Evolutionary conservation across 2,113 vertebrate species (phyloP), one percentile per base, ranked within the genome.

Genomic region (Drymodes brunneopygia): DNA sequence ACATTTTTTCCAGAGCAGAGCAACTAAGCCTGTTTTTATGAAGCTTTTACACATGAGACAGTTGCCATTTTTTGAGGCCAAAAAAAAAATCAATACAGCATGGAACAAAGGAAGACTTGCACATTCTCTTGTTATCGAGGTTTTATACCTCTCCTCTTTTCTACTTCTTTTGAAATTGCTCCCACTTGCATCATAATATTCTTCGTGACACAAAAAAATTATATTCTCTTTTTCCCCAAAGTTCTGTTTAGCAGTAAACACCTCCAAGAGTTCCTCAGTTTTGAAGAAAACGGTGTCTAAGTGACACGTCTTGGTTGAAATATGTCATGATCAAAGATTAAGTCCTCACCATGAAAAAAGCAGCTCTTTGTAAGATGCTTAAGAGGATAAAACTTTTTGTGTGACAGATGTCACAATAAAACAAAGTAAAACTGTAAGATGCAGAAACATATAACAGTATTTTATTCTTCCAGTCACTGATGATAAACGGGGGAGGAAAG

Each of bases 331-430:
- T 90, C 91, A 93, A 95, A 91, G 82, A 84, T 91, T 95, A 92
- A 85, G 50, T 56, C 80, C 81, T 91, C 71, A 66, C 65, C 60
- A 45, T 22, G 79, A 90, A 92, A 93, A 92, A 92, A 47, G 25
- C 70, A 92, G 48, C 78, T 90, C 73, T 91, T 93, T 81, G 61
- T 72, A 88, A 94, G 86, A 84, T 88, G 79, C 57, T 95, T 90
- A 88, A 69, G 87, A 95, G 57, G 69, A 96, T 91, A 94, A 95
- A 95, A 92, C 75, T 91, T 91, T 88, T 88, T 95, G 77, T 35
- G 54, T 74, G 87, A 92, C 82, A 94, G 62, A 85, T 97, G 88
- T 87, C 93, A 91, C 81, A 96, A 94, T 93, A 97, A 93, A 95
- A 88, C 73, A 93, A 93, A 96, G 66, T 86, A 61, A 81, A 95